These are phyloP conservation scores for Akabosia matsudoensis DNA, from an alignment of 1,140 invertebrate species.

Conservation along the genomic window DNA sequence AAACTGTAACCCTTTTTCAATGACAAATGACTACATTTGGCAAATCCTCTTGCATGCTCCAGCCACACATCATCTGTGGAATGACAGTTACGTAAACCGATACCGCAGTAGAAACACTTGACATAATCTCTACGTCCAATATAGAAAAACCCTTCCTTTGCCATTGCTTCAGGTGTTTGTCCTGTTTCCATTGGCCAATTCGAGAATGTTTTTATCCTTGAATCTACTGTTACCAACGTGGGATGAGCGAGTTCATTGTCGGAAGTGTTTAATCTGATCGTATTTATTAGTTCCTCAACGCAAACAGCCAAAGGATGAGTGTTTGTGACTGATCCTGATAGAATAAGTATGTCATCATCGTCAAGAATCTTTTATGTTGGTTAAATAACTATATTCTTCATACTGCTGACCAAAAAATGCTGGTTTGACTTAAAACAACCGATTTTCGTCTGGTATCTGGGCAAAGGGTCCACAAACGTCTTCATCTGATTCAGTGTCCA, in stretches of 20 bases:
- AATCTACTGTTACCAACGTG: slow-evolving; percentile 35
- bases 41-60: slow-evolving; percentile 87
- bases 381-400: too few relatives aligned
- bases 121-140: slow-evolving; percentile 63
- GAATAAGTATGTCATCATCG: background rate
- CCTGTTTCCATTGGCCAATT: slow-evolving; percentile 39
- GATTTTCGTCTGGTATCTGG: background rate
- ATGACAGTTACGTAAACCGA: slow-evolving; percentile 80
- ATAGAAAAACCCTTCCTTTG: slow-evolving; percentile 45
- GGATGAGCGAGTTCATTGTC: slow-evolving; percentile 33
- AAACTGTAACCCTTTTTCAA: slow-evolving; percentile 76
- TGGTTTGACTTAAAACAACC: background rate
- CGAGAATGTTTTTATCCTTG: slow-evolving; percentile 39
- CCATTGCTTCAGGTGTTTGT: slow-evolving; percentile 37
- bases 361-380: background rate
- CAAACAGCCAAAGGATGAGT: slow-evolving; percentile 34
- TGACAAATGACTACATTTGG: slow-evolving; percentile 72
- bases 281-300: slow-evolving; percentile 35
- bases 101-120: slow-evolving; percentile 87
- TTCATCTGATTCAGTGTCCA: slow-evolving; percentile 9
- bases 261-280: slow-evolving; percentile 36
- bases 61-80: slow-evolving; percentile 78
- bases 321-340: slow-evolving; percentile 32
- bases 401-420: too few relatives aligned
- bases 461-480: slow-evolving; percentile 44